phyloP scores from a whole-genome alignment of 2,797 vertebrate species.

The Chiroxiphia lanceolata region DNA sequence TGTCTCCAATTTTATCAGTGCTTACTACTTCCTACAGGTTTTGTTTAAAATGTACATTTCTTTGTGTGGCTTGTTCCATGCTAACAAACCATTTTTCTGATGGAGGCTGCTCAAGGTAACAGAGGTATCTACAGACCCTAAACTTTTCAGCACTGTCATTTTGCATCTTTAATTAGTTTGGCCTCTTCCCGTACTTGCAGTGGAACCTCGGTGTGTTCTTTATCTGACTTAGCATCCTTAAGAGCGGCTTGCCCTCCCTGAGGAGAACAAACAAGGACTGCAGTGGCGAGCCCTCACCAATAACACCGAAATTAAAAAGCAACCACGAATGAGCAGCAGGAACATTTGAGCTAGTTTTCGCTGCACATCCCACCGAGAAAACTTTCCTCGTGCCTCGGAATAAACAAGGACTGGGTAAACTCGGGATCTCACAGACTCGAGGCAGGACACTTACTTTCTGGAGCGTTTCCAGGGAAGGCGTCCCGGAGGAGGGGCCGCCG shows the following conservation, averaged over 20 bases:
- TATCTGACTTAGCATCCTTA: neutral
- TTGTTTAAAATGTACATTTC: neutral
- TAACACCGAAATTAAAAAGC: neutral
- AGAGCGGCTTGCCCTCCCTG: neutral
- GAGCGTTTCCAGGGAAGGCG: fast-evolving
- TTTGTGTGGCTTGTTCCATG: neutral
- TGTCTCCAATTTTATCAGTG: neutral
- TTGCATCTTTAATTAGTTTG: neutral
- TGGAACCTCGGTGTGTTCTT: neutral
- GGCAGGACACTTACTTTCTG: neutral
- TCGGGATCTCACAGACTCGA: fast-evolving
- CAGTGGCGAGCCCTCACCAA: fast-evolving
- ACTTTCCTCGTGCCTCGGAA: neutral
- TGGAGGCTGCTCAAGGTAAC: neutral
- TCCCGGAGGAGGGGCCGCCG: neutral
- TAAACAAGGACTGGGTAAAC: fast-evolving
- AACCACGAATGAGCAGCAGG: neutral
- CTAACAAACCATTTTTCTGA: neutral
- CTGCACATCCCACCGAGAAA: neutral
- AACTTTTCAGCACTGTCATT: neutral
- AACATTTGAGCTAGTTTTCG: fast-evolving
- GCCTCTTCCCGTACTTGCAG: neutral
- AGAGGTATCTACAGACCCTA: neutral
- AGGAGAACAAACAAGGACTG: fast-evolving
- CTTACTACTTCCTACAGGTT: neutral